Evolutionary conservation across 2,113 vertebrate genomes (phyloP), one percentile per base, ranked within the genome.

Genomic region (Corapipo altera): DNA sequence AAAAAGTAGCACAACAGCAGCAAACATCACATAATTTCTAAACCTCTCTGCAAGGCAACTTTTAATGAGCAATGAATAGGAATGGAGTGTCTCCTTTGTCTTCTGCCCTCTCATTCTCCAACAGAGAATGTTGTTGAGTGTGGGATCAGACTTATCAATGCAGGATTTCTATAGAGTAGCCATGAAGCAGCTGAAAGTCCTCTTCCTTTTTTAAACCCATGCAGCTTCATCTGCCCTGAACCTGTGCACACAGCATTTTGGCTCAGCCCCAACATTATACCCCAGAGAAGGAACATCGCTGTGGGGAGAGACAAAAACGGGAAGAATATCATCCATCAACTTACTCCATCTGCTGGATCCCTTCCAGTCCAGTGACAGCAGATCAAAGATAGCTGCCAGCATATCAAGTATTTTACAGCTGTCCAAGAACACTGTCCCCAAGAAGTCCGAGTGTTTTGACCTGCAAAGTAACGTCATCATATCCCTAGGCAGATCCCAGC

Each of bases 191-290:
- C 10, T 52, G 22, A 77, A 93, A 15, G 13, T 3, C 27, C 8
- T n/a, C 7, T 17, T 88, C 9, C n/a, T 35, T 85, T 58, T 35
- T 57, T 49, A 54, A 14, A 5, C 5, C 5, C 3, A 3, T 20
- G n/a, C 22, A 85, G 11, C 8, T 70, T 70, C 28, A 24, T 5
- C 4, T 44, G 13, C 24, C 20, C 33, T 35, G 44, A 81, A 54
- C 24, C n/a, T 64, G 28, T n/a, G 27, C 30, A 48, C 7, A 5
- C 1, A 18, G 7, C 1, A 5, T 22, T 87, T 81, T 2, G 2
- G 7, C 19, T 73, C 72, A 76, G 33, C 3, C 15, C 2, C 39
- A 59, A 48, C 11, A 33, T 57, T 78, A 62, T 32, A 35, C 14
- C 32, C 41, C 18, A 20, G 57, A 70, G 46, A 71, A 39, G 16